phyloP scores from a whole-genome alignment of 2,888 invertebrate species.

The Fragum sueziense region DNA sequence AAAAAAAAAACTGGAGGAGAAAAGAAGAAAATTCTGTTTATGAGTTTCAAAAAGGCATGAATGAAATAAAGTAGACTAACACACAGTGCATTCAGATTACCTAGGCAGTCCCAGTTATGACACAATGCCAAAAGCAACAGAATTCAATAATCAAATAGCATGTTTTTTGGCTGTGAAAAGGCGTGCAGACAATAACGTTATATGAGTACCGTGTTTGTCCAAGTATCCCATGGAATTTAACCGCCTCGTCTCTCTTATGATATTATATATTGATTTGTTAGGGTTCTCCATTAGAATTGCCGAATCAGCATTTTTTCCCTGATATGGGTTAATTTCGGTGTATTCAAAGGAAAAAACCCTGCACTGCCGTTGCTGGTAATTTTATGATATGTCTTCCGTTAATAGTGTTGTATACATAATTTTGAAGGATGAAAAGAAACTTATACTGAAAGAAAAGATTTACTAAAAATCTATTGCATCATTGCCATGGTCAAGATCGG shows the following conservation, averaged over 20 bases:
- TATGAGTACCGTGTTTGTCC: slow-evolving; percentile 5
- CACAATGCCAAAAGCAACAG: neutral
- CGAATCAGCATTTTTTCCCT: slow-evolving; percentile 27
- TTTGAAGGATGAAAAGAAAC: too few species aligned
- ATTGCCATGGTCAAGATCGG: too few species aligned
- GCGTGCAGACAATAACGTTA: neutral
- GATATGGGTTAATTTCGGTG: slow-evolving; percentile 20
- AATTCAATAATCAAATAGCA: neutral
- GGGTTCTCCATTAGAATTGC: slow-evolving; percentile 22
- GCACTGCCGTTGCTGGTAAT: neutral
- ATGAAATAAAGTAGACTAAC: too few species aligned
- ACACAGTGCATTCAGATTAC: too few species aligned
- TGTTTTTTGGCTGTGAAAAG: slow-evolving; percentile 3
- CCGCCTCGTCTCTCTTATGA: slow-evolving; percentile 21
- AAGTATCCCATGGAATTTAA: slow-evolving; percentile 1
- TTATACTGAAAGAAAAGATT: too few species aligned
- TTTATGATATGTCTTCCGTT: too few species aligned
- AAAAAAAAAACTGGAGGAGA: too few species aligned
- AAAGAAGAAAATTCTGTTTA: too few species aligned
- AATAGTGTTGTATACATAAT: too few species aligned
- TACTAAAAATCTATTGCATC: too few species aligned
- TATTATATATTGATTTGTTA: slow-evolving; percentile 25
- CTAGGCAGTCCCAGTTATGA: neutral
- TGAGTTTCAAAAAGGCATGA: too few species aligned
- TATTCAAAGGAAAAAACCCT: slow-evolving; percentile 15